Evolutionary conservation across 2,888 invertebrate species (phyloP).

Genomic region (Drosophila neonasuta): DNA sequence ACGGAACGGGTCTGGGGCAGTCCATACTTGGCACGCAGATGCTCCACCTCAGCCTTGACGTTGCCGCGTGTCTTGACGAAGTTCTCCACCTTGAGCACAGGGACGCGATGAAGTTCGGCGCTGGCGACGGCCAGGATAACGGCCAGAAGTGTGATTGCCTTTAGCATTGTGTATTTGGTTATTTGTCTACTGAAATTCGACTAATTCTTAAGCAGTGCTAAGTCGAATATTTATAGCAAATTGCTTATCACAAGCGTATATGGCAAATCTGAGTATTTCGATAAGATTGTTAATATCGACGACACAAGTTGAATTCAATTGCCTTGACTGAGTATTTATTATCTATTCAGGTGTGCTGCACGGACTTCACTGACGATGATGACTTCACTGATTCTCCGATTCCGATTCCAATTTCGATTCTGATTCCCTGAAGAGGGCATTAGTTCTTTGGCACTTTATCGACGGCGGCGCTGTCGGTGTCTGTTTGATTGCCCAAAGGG

Average conservation of each 20-base stretch:
- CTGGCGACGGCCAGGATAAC: slow-evolving; percentile 66
- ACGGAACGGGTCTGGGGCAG: slow-evolving; percentile 28
- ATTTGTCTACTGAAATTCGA: slow-evolving; percentile 60
- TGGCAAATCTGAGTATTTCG: slow-evolving; percentile 16
- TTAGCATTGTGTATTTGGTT: slow-evolving; percentile 40
- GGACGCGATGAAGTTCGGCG: slow-evolving; percentile 70
- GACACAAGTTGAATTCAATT: slow-evolving; percentile 21
- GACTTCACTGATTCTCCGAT: no score
- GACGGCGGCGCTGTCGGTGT: no score
- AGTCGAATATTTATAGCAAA: slow-evolving; percentile 46
- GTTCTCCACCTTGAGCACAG: slow-evolving; percentile 64
- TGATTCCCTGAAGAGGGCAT: no score
- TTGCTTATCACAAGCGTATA: slow-evolving; percentile 12
- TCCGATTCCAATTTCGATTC: no score
- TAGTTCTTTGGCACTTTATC: no score
- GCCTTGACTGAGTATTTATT: slow-evolving; percentile 12
- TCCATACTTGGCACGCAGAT: slow-evolving; percentile 55
- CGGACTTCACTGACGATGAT: no score
- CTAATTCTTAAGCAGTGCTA: slow-evolving; percentile 39
- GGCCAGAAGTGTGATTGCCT: slow-evolving; percentile 50
- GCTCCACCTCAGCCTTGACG: slow-evolving; percentile 54
- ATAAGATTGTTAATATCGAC: slow-evolving; percentile 51
- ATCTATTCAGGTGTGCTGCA: slow-evolving; percentile 30
- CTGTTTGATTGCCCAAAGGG: no score
- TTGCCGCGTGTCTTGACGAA: slow-evolving; percentile 64